A percentile compares a stretch with the other conserved stretches of the same genome.
These are phyloP conservation scores for Crioceris asparagi DNA, from an alignment of 2,888 invertebrate species.

Conservation along the genomic window DNA sequence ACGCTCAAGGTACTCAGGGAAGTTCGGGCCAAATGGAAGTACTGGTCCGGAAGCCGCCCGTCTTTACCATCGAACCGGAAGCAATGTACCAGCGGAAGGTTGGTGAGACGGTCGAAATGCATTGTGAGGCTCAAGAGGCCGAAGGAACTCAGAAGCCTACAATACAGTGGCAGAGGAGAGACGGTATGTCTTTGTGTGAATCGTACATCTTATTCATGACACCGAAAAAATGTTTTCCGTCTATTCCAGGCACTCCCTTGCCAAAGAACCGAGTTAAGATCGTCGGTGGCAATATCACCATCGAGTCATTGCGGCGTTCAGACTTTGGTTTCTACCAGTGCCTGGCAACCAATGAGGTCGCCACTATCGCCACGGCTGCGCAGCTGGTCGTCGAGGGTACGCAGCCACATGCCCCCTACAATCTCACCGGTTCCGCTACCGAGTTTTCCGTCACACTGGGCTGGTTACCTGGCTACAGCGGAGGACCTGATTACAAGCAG, in stretches of 20 bases:
- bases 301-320: slow-evolving; percentile 72
- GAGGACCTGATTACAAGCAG: slow-evolving; percentile 89
- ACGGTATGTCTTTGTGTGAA: no score
- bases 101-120: slow-evolving; percentile 90
- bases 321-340: slow-evolving; percentile 96
- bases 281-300: slow-evolving; percentile 82
- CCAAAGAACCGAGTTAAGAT: slow-evolving; percentile 71
- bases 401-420: slow-evolving; percentile 94
- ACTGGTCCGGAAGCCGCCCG: slow-evolving; percentile 84
- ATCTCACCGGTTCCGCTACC: slow-evolving; percentile 77
- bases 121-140: slow-evolving; percentile 85
- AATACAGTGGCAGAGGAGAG: slow-evolving; percentile 83
- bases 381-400: slow-evolving; percentile 75
- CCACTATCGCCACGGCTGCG: slow-evolving; percentile 84
- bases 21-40: slow-evolving; percentile 69
- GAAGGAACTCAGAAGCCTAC: slow-evolving; percentile 85
- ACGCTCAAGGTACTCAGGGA: slow-evolving; percentile 88
- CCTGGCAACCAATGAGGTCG: slow-evolving; percentile 89
- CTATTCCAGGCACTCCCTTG: slow-evolving; percentile 45
- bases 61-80: slow-evolving; percentile 83
- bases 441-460: slow-evolving; percentile 83
- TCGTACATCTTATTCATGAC: no score
- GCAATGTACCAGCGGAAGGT: slow-evolving; percentile 79
- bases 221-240: neutral
- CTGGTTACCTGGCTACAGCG: slow-evolving; percentile 94